A percentile compares a stretch with the other conserved stretches of the same genome.
Conservation (phyloP, 2,113 vertebrate genomes). For the Cynocephalus volans region DNA sequence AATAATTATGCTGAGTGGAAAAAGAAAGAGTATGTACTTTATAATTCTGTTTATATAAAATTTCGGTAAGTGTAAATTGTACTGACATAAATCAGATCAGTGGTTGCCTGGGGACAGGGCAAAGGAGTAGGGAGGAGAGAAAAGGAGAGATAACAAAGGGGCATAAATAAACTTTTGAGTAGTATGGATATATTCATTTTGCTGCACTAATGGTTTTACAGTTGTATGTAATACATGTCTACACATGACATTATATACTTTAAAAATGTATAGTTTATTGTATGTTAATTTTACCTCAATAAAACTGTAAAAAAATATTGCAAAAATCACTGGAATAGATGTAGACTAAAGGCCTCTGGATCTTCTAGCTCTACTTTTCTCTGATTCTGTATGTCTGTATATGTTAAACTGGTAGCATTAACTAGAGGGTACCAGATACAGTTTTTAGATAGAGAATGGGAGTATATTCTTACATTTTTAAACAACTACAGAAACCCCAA, state of each 20-base stretch:
- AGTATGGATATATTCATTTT: neutral
- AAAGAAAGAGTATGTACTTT: neutral
- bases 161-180: neutral
- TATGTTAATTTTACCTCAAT: neutral
- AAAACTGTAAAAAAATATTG: neutral
- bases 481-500: neutral
- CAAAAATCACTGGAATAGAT: neutral
- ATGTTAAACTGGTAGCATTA: neutral
- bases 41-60: neutral
- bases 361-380: neutral
- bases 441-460: neutral
- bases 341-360: neutral
- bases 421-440: neutral
- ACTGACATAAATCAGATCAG: neutral
- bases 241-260: neutral
- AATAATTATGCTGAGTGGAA: neutral
- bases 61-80: neutral
- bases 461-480: neutral
- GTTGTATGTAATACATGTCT: neutral
- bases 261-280: neutral
- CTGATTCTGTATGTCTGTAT: neutral
- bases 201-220: neutral
- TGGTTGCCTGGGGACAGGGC: neutral
- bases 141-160: neutral
- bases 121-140: neutral